phyloP scores from a whole-genome alignment of 53 echinoderm and acorn worm species.

The Patiria pectinifera region DNA sequence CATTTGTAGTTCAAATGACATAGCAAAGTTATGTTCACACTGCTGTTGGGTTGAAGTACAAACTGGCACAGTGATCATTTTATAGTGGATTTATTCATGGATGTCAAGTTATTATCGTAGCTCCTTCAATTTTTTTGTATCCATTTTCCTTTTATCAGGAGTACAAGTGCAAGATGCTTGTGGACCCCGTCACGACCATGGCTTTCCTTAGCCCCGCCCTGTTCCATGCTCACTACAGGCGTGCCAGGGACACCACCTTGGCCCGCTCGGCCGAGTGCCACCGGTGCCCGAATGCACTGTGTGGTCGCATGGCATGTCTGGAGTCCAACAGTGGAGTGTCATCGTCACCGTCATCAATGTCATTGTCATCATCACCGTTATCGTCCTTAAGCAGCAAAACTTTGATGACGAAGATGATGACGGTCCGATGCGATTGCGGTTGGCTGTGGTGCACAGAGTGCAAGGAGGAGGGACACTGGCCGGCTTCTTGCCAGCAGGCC shows the following conservation, averaged over 20 bases:
- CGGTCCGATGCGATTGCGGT: conserved; percentile 78
- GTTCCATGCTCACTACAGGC: conserved; percentile 60
- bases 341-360: not conserved
- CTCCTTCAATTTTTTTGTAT: too few species aligned
- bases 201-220: conserved; percentile 65
- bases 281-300: conserved; percentile 78
- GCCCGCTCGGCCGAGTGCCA: conserved; percentile 46
- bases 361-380: too few species aligned
- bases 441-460: conserved; percentile 82
- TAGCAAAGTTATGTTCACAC: too few species aligned
- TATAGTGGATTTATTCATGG: too few species aligned
- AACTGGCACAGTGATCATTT: too few species aligned
- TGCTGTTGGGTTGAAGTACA: too few species aligned
- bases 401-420: conserved; percentile 29
- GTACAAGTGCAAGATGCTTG: conserved; percentile 67
- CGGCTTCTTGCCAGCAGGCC: conserved; percentile 83
- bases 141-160: conserved; percentile 35
- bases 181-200: conserved; percentile 77
- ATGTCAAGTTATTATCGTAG: too few species aligned
- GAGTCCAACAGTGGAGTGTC: not conserved
- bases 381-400: not conserved
- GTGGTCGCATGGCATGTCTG: conserved; percentile 70
- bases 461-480: conserved; percentile 84
- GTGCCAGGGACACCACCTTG: conserved; percentile 64
- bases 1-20: too few species aligned